A percentile compares a stretch with the other conserved stretches of the same genome.
Evolutionary conservation across 2,113 vertebrate species (phyloP).

Genomic region (Chaetorhynchus papuensis): DNA sequence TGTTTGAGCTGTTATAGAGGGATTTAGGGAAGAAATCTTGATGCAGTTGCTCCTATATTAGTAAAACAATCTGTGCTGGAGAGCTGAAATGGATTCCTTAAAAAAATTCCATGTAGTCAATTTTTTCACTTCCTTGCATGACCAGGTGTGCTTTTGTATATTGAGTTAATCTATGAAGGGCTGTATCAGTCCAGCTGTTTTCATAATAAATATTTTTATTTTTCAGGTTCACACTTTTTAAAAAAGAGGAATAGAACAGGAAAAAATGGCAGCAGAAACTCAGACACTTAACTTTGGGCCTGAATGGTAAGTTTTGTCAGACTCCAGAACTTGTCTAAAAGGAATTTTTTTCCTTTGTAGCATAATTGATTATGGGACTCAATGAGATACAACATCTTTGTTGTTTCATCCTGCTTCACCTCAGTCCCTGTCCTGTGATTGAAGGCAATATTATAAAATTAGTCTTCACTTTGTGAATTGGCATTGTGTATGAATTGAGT

Average conservation of each 20-base stretch:
- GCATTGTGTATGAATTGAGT: not conserved
- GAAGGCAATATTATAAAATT: not conserved
- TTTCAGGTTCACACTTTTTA: conserved; percentile 75
- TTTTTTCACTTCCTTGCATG: not conserved
- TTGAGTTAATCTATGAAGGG: not conserved
- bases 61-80: not conserved
- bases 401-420: not conserved
- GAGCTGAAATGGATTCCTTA: not conserved
- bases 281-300: conserved; percentile 99
- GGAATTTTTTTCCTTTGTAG: not conserved
- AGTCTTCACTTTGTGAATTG: not conserved
- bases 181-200: not conserved
- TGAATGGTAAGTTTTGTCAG: conserved; percentile 88
- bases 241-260: conserved; percentile 72
- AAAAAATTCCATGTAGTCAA: not conserved
- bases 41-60: not conserved
- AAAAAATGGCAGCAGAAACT: conserved; percentile 92
- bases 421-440: not conserved
- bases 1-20: not conserved
- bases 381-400: not conserved
- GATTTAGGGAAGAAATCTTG: not conserved
- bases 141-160: not conserved
- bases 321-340: not conserved
- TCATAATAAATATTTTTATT: conserved; percentile 12
- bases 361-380: not conserved